Conservation (phyloP, 1,140 invertebrate species). For the Potamilus streckersoni region DNA sequence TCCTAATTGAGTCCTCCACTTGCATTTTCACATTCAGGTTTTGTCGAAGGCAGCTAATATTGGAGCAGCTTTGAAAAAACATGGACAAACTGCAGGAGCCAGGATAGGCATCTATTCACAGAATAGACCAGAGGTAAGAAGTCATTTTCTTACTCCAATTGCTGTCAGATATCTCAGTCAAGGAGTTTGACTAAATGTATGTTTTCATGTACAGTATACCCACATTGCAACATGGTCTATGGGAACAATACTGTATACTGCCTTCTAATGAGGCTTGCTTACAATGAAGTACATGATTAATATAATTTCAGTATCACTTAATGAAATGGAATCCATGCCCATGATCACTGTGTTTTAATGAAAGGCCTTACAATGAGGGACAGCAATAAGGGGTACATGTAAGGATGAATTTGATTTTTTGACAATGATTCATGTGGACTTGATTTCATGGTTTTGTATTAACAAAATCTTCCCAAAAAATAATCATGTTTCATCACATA, state of each 20-base stretch:
- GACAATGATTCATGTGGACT: no score
- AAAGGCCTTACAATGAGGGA: no score
- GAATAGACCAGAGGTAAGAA: constrained; percentile 85
- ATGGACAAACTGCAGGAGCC: constrained; percentile 78
- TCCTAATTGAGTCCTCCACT: neutral
- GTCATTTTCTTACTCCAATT: constrained; percentile 2
- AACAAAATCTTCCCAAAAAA: no score
- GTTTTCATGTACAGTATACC: neutral
- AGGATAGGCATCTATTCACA: constrained; percentile 93
- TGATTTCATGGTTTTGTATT: no score
- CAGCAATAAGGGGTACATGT: no score
- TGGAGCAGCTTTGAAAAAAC: constrained; percentile 86
- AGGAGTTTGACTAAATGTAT: neutral
- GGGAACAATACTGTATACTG: constrained; percentile 1
- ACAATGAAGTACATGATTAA: neutral
- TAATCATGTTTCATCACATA: no score
- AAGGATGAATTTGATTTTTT: no score
- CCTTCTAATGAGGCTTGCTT: no score
- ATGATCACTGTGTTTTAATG: no score
- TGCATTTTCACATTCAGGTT: constrained; percentile 45
- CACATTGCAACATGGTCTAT: neutral
- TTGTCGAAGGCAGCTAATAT: constrained; percentile 90
- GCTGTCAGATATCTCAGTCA: constrained; percentile 2
- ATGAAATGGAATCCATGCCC: neutral
- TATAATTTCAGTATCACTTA: neutral